Conservation (phyloP, 2,113 vertebrate species). For the Pangasianodon gigas region DNA sequence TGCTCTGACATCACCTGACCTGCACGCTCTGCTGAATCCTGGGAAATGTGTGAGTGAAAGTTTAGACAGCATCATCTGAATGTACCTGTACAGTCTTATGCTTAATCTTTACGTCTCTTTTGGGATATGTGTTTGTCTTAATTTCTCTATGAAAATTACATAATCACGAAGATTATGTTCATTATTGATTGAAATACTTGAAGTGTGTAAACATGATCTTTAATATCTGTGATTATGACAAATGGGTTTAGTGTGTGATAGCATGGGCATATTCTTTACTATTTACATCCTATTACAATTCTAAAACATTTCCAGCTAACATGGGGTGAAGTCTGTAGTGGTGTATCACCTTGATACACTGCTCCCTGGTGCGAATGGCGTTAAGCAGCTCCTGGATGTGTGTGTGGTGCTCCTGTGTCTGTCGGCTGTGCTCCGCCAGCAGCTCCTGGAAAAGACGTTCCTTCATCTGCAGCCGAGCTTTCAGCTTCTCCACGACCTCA, state of each 20-base stretch:
- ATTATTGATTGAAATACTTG: background rate
- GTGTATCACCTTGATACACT: slow-evolving; percentile 76
- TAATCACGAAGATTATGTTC: too few species aligned
- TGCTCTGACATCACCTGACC: slow-evolving; percentile 79
- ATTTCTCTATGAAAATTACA: background rate
- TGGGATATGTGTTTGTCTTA: background rate
- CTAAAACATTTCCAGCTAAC: background rate
- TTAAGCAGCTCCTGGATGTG: slow-evolving; percentile 83
- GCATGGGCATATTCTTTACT: background rate
- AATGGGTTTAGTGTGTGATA: too few species aligned
- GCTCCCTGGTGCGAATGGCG: slow-evolving; percentile 75
- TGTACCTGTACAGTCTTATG: background rate
- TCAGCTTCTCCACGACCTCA: slow-evolving; percentile 79
- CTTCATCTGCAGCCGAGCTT: slow-evolving; percentile 82
- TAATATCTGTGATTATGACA: background rate
- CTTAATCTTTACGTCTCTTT: background rate
- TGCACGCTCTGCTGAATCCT: slow-evolving; percentile 79
- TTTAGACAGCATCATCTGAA: background rate
- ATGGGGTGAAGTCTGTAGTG: background rate
- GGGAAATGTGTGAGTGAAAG: background rate
- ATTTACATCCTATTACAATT: background rate
- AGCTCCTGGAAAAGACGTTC: slow-evolving; percentile 88
- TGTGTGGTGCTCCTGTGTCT: slow-evolving; percentile 77
- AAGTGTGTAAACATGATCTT: background rate
- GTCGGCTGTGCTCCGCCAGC: slow-evolving; percentile 73